Conservation (phyloP, 2,113 vertebrate genomes). For the Balaeniceps rex region DNA sequence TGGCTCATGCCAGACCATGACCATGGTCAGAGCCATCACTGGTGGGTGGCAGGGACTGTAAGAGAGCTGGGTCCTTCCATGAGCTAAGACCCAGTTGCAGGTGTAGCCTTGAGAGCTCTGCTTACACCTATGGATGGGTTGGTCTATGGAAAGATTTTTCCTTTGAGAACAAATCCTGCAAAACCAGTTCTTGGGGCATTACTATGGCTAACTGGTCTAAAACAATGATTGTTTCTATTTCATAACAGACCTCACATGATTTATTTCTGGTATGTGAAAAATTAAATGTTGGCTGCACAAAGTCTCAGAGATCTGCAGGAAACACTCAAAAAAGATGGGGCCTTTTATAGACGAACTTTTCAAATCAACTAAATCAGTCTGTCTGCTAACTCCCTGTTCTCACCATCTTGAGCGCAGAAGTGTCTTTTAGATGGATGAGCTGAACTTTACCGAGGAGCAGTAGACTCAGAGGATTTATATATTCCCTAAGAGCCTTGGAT, state of each 20-base stretch:
- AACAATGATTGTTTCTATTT: background rate
- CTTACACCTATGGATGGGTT: background rate
- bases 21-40: background rate
- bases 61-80: background rate
- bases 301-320: background rate
- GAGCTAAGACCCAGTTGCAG: background rate
- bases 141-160: background rate
- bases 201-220: background rate
- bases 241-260: background rate
- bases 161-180: background rate
- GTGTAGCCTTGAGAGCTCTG: background rate
- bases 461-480: background rate
- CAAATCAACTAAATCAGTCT: background rate
- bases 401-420: conserved; percentile 30
- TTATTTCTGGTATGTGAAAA: background rate
- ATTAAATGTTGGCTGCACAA: background rate
- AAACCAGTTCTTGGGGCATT: background rate
- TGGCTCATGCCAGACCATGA: background rate
- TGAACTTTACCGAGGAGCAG: conserved; percentile 9
- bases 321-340: background rate
- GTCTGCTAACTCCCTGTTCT: conserved; percentile 23
- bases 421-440: conserved; percentile 34
- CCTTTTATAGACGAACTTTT: conserved; percentile 2
- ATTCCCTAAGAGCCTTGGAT: background rate
- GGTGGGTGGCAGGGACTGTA: background rate